phyloP scores from a whole-genome alignment of 2,113 vertebrate genomes.

The Pteropus alecto region DNA sequence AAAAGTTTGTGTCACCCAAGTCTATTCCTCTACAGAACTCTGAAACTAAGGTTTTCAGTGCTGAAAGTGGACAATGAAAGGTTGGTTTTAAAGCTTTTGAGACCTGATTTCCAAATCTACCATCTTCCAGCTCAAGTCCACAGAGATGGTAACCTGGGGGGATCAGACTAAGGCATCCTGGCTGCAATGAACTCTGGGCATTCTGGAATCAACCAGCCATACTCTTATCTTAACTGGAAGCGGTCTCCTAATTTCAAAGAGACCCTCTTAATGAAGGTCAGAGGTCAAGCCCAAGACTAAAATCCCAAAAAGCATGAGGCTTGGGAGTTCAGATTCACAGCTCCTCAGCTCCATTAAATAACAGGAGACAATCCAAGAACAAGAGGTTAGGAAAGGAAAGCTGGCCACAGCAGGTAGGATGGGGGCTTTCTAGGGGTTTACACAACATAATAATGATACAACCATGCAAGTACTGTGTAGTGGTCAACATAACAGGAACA shows the following conservation, averaged over 20 bases:
- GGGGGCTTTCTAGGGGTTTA: not conserved
- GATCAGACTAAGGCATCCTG: not conserved
- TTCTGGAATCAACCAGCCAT: not conserved
- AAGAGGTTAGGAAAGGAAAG: not conserved
- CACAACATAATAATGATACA: not conserved
- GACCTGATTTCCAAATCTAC: conserved; percentile 26
- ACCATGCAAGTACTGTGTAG: not conserved
- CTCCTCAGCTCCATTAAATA: not conserved
- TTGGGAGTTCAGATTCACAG: not conserved
- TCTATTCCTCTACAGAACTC: not conserved
- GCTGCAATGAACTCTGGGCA: not conserved
- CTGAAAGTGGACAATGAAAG: not conserved
- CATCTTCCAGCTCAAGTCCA: not conserved
- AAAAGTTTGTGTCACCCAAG: not conserved
- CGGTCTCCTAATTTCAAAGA: not conserved
- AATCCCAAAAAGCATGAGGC: not conserved
- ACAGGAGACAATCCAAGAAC: not conserved
- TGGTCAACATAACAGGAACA: not conserved
- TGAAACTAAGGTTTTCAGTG: not conserved
- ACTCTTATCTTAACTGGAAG: not conserved
- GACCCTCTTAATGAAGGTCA: not conserved
- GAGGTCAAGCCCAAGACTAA: not conserved
- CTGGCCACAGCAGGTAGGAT: not conserved
- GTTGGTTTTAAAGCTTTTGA: not conserved
- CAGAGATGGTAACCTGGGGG: not conserved